Evolutionary conservation across 2,113 vertebrate species (phyloP).

Genomic region (Chlorodrepanis virens): DNA sequence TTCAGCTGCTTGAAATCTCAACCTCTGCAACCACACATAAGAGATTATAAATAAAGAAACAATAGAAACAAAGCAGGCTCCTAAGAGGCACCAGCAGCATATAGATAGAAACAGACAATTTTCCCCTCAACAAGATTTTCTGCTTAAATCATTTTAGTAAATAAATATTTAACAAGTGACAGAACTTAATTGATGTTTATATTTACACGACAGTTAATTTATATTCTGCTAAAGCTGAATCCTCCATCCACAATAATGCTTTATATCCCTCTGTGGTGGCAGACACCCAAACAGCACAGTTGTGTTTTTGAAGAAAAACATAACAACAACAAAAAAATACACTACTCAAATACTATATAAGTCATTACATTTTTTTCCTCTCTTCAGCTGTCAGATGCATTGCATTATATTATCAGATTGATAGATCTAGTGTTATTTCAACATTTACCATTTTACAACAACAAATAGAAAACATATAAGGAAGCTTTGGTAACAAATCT

Average conservation of each 20-base stretch:
- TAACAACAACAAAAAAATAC: constrained; percentile 64
- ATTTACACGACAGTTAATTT: constrained; percentile 76
- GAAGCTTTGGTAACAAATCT: constrained; percentile 83
- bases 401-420: constrained; percentile 75
- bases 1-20: constrained; percentile 11
- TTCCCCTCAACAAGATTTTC: constrained; percentile 64
- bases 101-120: constrained; percentile 44
- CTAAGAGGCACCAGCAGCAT: constrained; percentile 8
- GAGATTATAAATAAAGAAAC: constrained; percentile 48
- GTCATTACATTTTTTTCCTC: constrained; percentile 68
- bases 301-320: constrained; percentile 65
- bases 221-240: constrained; percentile 72
- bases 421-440: constrained; percentile 78
- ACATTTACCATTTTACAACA: constrained; percentile 75
- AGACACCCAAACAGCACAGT: constrained; percentile 73
- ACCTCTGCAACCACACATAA: background rate
- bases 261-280: constrained; percentile 71
- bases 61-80: constrained; percentile 15
- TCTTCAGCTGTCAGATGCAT: constrained; percentile 73
- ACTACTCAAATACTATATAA: constrained; percentile 68
- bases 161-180: constrained; percentile 77
- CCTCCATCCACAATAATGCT: constrained; percentile 65
- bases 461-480: constrained; percentile 76
- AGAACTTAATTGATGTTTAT: constrained; percentile 74
- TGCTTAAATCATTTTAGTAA: constrained; percentile 71